These are phyloP conservation scores for Falco berigora DNA, from an alignment of 2,797 vertebrate species.

Conservation along the genomic window DNA sequence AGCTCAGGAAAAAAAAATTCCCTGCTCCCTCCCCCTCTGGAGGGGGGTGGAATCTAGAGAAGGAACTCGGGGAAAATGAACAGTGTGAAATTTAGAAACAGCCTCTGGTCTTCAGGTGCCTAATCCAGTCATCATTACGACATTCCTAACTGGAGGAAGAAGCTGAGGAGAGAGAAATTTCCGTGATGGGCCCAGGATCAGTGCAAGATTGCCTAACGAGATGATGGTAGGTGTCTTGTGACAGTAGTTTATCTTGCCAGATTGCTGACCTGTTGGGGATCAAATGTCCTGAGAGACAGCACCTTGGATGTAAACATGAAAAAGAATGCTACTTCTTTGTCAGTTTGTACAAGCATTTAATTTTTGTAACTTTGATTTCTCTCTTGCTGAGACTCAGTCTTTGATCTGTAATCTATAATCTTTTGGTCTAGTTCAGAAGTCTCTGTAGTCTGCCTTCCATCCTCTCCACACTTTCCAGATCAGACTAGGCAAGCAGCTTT, in stretches of 20 bases:
- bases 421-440: background rate
- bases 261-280: background rate
- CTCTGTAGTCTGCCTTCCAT: background rate
- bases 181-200: background rate
- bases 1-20: background rate
- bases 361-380: background rate
- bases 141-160: background rate
- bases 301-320: background rate
- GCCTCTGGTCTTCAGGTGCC: background rate
- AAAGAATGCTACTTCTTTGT: background rate
- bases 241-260: background rate
- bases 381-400: background rate
- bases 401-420: background rate
- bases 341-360: background rate
- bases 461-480: background rate
- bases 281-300: background rate
- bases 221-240: background rate
- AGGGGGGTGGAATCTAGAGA: background rate
- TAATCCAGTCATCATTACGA: background rate
- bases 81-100: background rate
- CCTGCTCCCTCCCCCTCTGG: background rate
- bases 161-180: background rate
- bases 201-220: background rate
- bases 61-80: background rate
- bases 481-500: background rate